Percentiles rank a stretch among this genome's conserved stretches.
These are phyloP conservation scores for Solenodon paradoxus DNA, from an alignment of 2,113 vertebrate genomes.

Conservation along the genomic window DNA sequence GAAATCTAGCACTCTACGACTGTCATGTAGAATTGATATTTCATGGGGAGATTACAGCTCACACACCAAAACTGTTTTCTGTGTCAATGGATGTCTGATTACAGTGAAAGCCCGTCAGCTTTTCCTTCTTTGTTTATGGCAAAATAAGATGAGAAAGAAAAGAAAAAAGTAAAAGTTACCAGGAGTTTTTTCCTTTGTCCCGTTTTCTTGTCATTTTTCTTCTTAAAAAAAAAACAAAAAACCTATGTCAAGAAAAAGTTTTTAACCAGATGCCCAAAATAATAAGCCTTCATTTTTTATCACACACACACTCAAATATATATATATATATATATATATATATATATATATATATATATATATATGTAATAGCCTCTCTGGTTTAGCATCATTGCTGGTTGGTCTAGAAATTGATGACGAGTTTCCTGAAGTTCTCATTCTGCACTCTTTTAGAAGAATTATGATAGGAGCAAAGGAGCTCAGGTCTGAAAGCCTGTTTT, in stretches of 20 bases:
- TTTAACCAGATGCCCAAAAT: background rate
- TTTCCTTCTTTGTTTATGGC: conserved; percentile 28
- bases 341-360: background rate
- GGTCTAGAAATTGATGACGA: background rate
- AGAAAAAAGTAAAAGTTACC: conserved; percentile 3
- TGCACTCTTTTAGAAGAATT: conserved; percentile 24
- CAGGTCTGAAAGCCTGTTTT: conserved; percentile 55
- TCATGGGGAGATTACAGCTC: conserved; percentile 55
- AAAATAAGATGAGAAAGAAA: background rate
- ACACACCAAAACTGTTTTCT: conserved; percentile 49
- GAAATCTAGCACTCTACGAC: conserved; percentile 3
- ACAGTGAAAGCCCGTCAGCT: conserved; percentile 3
- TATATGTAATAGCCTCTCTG: background rate
- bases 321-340: background rate
- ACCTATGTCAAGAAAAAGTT: background rate
- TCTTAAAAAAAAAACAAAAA: background rate
- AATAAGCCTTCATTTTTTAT: background rate
- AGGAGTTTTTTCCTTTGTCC: background rate
- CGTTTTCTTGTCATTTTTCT: background rate
- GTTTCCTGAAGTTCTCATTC: background rate
- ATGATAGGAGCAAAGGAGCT: conserved; percentile 40
- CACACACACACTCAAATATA: too few species aligned
- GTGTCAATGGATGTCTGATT: conserved; percentile 36
- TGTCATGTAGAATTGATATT: conserved; percentile 55
- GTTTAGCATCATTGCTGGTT: background rate